Evolutionary conservation across 2,888 invertebrate genomes (phyloP).

Genomic region (Synergus gifuensis): DNA sequence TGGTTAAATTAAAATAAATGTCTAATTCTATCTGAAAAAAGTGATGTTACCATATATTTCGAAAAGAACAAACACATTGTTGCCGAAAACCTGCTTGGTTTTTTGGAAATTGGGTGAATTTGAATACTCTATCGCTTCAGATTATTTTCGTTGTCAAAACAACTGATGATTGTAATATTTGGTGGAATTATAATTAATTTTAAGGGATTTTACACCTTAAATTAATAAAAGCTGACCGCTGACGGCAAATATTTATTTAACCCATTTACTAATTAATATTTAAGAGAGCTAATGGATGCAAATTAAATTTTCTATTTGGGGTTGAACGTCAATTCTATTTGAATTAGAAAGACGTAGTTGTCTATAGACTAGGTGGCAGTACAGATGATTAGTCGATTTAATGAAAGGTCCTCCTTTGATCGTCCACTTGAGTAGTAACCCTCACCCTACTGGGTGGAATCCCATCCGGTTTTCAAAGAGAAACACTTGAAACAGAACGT

Average conservation of each 20-base stretch:
- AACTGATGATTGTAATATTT: too few species aligned
- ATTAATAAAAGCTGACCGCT: too few species aligned
- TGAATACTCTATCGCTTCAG: too few species aligned
- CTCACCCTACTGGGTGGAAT: slow-evolving; percentile 59
- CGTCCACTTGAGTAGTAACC: slow-evolving; percentile 64
- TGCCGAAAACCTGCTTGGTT: too few species aligned
- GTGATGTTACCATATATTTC: too few species aligned
- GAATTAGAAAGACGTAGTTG: slow-evolving; percentile 25
- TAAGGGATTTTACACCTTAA: too few species aligned
- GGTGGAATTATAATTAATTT: too few species aligned
- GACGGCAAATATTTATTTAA: not conserved
- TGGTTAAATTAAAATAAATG: too few species aligned
- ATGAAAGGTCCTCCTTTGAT: slow-evolving; percentile 76
- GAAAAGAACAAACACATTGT: too few species aligned
- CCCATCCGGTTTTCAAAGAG: slow-evolving; percentile 60
- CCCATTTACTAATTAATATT: not conserved
- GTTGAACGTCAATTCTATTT: slow-evolving; percentile 12
- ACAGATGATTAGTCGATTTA: slow-evolving; percentile 74
- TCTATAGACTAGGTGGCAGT: slow-evolving; percentile 30
- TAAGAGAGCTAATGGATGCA: not conserved
- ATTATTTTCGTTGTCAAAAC: too few species aligned
- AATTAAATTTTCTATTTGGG: not conserved
- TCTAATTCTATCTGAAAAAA: too few species aligned
- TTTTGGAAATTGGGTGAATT: too few species aligned
- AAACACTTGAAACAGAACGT: slow-evolving; percentile 75